Evolutionary conservation across 2,797 vertebrate species (phyloP).

Genomic region (Bovichtus variegatus): DNA sequence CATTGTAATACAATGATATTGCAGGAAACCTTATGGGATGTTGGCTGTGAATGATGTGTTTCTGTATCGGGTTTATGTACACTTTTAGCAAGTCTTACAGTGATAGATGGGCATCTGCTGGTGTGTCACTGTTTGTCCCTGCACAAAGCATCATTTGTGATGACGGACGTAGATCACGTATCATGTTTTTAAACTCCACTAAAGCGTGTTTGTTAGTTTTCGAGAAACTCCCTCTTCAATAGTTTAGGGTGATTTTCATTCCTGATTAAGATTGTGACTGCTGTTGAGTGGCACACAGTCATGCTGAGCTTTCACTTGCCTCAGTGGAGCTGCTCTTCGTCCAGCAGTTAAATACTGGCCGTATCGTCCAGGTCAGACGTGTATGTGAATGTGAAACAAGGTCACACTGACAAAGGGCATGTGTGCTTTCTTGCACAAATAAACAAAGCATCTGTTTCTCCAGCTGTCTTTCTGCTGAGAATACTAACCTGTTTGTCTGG

Average conservation of each 20-base stretch:
- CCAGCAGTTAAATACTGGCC: conserved; percentile 11
- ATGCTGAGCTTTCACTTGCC: neutral
- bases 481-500: conserved; percentile 38
- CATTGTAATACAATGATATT: conserved; percentile 59
- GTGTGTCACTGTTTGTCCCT: neutral
- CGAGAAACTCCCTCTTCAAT: neutral
- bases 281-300: neutral
- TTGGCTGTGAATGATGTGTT: conserved; percentile 33
- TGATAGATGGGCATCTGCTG: conserved; percentile 19
- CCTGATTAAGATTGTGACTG: neutral
- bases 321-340: conserved; percentile 26
- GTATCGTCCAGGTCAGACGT: conserved; percentile 5
- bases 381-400: conserved; percentile 41
- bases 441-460: conserved; percentile 46
- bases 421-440: conserved; percentile 38
- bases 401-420: conserved; percentile 43
- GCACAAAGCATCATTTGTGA: neutral
- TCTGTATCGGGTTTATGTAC: conserved; percentile 21
- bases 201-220: neutral
- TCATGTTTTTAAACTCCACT: neutral
- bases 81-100: conserved; percentile 1
- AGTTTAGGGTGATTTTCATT: conserved; percentile 3
- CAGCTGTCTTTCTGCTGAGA: conserved; percentile 36
- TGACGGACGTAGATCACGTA: conserved; percentile 4
- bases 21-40: conserved; percentile 36